Evolutionary conservation across 2,113 vertebrate species (phyloP), one percentile per base, ranked within the genome.

Genomic region (human (Homo sapiens)): DNA sequence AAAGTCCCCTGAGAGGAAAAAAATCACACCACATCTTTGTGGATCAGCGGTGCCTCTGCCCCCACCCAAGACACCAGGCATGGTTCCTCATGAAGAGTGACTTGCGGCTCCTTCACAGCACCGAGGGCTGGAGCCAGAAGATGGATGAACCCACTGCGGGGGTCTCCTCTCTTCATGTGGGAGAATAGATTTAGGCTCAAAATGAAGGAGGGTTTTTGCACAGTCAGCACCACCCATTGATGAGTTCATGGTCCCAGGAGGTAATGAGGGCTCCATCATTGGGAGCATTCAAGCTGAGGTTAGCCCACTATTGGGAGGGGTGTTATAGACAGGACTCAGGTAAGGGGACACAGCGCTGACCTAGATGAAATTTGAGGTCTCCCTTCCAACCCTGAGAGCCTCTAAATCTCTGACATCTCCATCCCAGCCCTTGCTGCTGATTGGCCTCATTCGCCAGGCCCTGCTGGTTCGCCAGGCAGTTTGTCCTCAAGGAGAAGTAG

Each of bases 161-260:
- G 1, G 22, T 25, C 48, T 59, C 48, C 78, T 52, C 16, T 9
- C 18, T 30, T 80, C 43, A 23, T 6, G 6, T n/a, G 32, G 11
- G 43, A 81, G 20, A 12, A 86, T 0, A 55, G 57, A 78, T 32
- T 43, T 86, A 52, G 59, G 76, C 32, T 20, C 55, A 78, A 93
- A 70, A 27, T 1, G 25, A 17, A 18, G n/a, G 23, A 52, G 45
- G 40, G 40, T 25, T n/a, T 85, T 13, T 84, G 18, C 55, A 27
- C 4, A 50, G 66, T 32, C 40, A 48, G 50, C 75, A 32, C 80
- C 45, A 22, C 20, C 43, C 50, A 3, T 22, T 20, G 5, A 59
- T 1, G 2, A 43, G 8, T 18, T 1, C 1, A 27, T 11, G 6
- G 48, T 1, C 78, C 35, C 3, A 3, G 17, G 23, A 40, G 3